Evolutionary conservation across 2,113 vertebrate genomes (phyloP).

Genomic region (Pyrgilauda ruficollis): DNA sequence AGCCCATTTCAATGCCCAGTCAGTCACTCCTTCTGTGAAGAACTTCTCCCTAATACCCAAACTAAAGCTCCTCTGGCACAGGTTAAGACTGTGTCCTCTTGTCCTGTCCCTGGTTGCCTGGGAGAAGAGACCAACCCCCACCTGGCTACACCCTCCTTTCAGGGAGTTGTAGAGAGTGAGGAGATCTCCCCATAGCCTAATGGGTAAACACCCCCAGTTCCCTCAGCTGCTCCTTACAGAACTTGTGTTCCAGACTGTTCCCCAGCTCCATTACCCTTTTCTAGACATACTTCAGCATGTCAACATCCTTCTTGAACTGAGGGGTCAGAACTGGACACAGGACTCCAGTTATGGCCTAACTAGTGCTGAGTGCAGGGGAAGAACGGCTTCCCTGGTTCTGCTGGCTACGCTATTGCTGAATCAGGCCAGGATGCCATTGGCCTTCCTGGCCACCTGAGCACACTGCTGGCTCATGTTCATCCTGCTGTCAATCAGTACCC

Average conservation of each 20-base stretch:
- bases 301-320: background rate
- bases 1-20: background rate
- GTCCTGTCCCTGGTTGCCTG: background rate
- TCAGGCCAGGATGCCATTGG: background rate
- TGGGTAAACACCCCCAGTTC: background rate
- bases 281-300: background rate
- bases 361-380: background rate
- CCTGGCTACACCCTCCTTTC: background rate
- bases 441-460: background rate
- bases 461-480: background rate
- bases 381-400: background rate
- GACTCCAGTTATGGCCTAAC: too few species aligned
- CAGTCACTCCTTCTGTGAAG: background rate
- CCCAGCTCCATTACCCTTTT: background rate
- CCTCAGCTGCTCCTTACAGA: accelerated
- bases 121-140: background rate
- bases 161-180: background rate
- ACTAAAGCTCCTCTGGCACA: background rate
- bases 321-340: background rate
- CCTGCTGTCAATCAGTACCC: background rate
- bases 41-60: background rate
- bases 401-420: background rate
- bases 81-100: background rate
- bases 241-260: background rate
- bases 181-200: background rate